Base-by-base conservation (phyloP, 2,113 vertebrate species). In the Brachyhypopomus occidentalis region DNA sequence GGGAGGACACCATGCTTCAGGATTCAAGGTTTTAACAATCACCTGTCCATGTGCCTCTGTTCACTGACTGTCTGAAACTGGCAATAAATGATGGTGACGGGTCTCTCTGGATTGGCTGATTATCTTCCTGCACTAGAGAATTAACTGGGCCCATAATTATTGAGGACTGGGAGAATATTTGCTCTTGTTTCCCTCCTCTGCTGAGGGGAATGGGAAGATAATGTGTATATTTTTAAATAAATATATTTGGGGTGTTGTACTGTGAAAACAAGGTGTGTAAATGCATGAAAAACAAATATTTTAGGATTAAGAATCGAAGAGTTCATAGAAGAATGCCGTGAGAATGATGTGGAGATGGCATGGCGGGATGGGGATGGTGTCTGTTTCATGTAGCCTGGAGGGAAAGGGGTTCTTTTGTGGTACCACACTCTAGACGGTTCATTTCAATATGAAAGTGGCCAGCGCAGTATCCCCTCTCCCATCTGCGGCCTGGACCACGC, bases 391-490 rank as follows among this genome's bases (percentile, higher is more conserved):
- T 67, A 48, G 55, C 48, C 73, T 25, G 55, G 83, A 52, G 36
- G 48, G 73, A 77, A 80, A 45, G 71, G 80, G 27, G 60, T 17
- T 56, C 66, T 75, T 77, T 79, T 72, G 45, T 67, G 36, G 22
- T 20, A 22, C 77, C 67, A 36, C 72, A 34, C 72, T 77, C 38
- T 38, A 79, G 17, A 23, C 62, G 71, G 78, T 77, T 83, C 70
- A 86, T 86, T 86, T 81, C 62, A 83, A 86, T 83, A 86, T 86
- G 82, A 86, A 86, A 84, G 82, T 83, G 84, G 59, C 75, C 84
- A 81, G 74, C 9, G 20, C 56, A 63, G 30, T 69, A 69, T 83
- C 66, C 67, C 66, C 66, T 75, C 76, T 77, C 69, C 23, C 34
- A 66, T 59, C 56, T 63, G 34, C 67, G 7, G 73, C 20, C 72